Percentiles rank a stretch among this genome's conserved stretches.
phyloP scores from a whole-genome alignment of 2,888 invertebrate species.

The Linyphia triangularis region DNA sequence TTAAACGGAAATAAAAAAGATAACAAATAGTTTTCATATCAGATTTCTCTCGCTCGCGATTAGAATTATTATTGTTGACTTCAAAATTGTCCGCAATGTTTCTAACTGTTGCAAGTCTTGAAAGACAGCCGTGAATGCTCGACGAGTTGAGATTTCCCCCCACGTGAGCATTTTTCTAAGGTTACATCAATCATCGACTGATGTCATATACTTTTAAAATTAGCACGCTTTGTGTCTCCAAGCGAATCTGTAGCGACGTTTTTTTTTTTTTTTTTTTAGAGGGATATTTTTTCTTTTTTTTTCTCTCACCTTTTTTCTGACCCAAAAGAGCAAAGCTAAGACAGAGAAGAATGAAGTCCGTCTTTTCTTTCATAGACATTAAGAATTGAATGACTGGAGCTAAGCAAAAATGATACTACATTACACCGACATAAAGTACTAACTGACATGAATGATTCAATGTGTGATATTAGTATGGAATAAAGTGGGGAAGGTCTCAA shows the following conservation, averaged over 20 bases:
- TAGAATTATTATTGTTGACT: not conserved
- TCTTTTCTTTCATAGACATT: too few species aligned
- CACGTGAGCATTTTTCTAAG: slow-evolving; percentile 16
- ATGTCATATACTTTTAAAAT: slow-evolving; percentile 48
- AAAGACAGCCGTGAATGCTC: not conserved
- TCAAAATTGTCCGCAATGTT: not conserved
- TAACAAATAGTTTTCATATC: not conserved
- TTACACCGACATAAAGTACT: too few species aligned
- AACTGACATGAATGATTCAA: too few species aligned
- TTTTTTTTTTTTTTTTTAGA: not conserved
- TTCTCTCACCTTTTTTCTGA: not conserved
- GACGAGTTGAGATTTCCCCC: not conserved
- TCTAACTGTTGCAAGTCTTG: slow-evolving; percentile 8
- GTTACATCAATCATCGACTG: slow-evolving; percentile 33
- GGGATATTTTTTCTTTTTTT: not conserved
- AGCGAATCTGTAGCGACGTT: not conserved
- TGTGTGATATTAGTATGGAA: too few species aligned
- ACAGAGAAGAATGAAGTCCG: too few species aligned
- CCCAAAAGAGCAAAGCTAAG: too few species aligned
- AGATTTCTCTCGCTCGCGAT: not conserved
- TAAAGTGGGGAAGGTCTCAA: too few species aligned
- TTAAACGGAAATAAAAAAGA: too few species aligned
- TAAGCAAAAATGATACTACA: too few species aligned
- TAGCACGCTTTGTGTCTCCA: slow-evolving; percentile 33
- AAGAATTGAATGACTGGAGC: too few species aligned